Base-by-base conservation (phyloP, 2,113 vertebrate genomes). In the Alaudala cheleensis region DNA sequence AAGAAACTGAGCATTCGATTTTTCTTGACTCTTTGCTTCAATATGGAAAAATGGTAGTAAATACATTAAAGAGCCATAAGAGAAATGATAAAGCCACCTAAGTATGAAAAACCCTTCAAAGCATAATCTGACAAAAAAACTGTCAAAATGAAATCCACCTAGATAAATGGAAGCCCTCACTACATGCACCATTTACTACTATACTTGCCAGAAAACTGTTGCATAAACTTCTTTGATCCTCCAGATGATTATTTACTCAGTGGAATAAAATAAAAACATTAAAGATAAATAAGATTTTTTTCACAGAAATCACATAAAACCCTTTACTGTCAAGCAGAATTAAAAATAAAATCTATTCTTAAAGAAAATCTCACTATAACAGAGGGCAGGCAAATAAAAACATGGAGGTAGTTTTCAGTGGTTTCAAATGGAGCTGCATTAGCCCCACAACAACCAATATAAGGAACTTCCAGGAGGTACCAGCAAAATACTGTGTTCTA, bases 251-350 rank as follows among this genome's bases (percentile, higher is more conserved):
- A 89, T 67, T 92, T 94, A 78, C 40, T 60, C 31, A 47, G 18
- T 44, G 44, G 51, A 95, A 81, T 71, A 70, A 92, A 96, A 92
- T 56, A 62, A 74, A 89, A 81, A 40, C 22, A 78, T 47, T 60
- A 34, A 65, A 81, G 34, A 67, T 67, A 86, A 84, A 86, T 33
- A 50, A 1, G 0, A 64, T 10, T 86, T 81, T 77, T 37, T 83
- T 76, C 40, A 61, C 39, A 45, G 50, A 72, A 76, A 84, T 72
- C 51, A 61, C 50, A 89, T 67, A 33, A 82, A 79, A 4, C 1
- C 25, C 29, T 34, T 88, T 72, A 45, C 39, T 57, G 72, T 56
- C 67, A 86, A 69, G 18, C 4, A 69, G 26, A 78, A 47, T 61
- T 81, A 88, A 11, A 94, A 92, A 92, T 49, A 81, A 62, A 87